A percentile compares a stretch with the other conserved stretches of the same genome.
phyloP scores from a whole-genome alignment of 1,140 invertebrate genomes.

The Macrostomum lignano region DNA sequence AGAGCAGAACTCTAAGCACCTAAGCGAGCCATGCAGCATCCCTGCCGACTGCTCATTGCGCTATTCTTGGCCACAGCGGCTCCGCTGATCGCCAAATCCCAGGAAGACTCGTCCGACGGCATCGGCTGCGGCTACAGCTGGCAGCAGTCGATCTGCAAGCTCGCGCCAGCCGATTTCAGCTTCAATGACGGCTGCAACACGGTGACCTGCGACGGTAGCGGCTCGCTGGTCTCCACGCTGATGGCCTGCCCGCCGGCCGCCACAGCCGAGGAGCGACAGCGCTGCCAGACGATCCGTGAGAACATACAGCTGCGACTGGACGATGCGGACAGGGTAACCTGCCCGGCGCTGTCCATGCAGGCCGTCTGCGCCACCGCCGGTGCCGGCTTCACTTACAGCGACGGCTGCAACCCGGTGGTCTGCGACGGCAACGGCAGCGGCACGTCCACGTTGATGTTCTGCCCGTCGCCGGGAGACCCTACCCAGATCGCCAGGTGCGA shows the following conservation, averaged over 20 bases:
- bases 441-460: constrained; percentile 10
- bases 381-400: constrained; percentile 4
- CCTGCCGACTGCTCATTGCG: too few species aligned
- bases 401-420: constrained; percentile 8
- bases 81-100: too few species aligned
- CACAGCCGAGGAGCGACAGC: constrained; percentile 10
- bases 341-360: constrained; percentile 8
- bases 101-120: too few species aligned
- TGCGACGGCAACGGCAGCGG: constrained; percentile 7
- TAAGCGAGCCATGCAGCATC: too few species aligned
- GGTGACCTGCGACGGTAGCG: constrained; percentile 9
- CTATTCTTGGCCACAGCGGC: too few species aligned
- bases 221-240: constrained; percentile 5
- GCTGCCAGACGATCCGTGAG: constrained; percentile 9
- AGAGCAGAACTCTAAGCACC: too few species aligned
- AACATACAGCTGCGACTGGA: constrained; percentile 10
- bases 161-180: constrained; percentile 6
- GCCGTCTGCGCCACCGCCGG: constrained; percentile 7
- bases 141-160: constrained; percentile 11
- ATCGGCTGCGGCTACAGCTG: constrained; percentile 13
- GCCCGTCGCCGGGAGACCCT: constrained; percentile 12
- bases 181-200: constrained; percentile 9
- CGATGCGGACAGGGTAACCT: constrained; percentile 9
- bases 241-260: constrained; percentile 10
- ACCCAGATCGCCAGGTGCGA: constrained; percentile 9